Evolutionary conservation across 2,888 invertebrate species (phyloP), one percentile per base, ranked within the genome.

Genomic region (Apotomis turbidana): DNA sequence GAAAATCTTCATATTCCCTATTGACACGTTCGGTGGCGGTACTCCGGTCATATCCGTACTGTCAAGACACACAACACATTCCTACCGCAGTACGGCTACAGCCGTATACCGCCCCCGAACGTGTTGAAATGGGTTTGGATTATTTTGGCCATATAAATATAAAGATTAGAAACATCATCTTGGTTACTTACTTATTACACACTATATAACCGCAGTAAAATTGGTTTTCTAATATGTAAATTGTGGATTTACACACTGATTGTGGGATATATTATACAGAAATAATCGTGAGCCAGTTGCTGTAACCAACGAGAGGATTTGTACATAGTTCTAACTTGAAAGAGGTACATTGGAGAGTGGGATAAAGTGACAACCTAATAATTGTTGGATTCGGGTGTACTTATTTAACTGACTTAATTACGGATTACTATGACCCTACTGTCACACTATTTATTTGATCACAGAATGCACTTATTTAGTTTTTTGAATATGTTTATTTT

Each of bases 371-470:
- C 59, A 58, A 59, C 44, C 46, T 46, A 13, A 15, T 51, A 5
- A 57, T 72, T 60, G 41, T 61, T 68, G 51, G 54, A 46, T 60
- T 68, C 61, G 55, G 68, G 52, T 9, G 10, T 58, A 49, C 67
- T 54, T 67, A 49, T 71, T 54, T 67, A 46, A n/a, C 57, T 13
- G 27, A 57, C 64, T 57, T 61, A 64, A 38, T 36, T 55, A 64
- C 77, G 82, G 81, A 85, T 83, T 83, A 79, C 76, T 75, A 78
- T 85, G 85, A 79, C 85, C 85, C 85, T 83, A 79, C 85, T 85
- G 81, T 76, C 75, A 70, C 69, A 64, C 73, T 46, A 27, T 52
- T 54, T 44, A 49, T 55, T 64, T 55, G 15, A 58, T 46, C 68
- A 73, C 68, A 10, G 51, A 55, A 44, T 52, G 63, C 64, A 60